A percentile compares a stretch with the other conserved stretches of the same genome.
Conservation (phyloP, 2,888 invertebrate genomes). For the Meandrusa payeni region DNA sequence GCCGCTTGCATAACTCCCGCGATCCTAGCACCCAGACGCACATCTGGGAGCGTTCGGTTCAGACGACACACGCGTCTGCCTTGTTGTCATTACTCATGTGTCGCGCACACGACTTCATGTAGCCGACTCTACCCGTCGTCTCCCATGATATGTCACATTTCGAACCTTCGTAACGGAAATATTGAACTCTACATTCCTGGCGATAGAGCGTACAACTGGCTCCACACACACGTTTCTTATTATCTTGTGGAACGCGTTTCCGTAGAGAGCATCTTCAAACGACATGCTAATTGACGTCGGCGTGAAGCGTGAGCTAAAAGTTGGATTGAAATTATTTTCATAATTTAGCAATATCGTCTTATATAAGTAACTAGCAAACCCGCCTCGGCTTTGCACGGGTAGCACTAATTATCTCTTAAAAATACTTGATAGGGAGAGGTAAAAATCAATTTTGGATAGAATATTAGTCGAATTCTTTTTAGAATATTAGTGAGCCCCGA, state of each 20-base stretch:
- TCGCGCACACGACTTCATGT: conserved; percentile 70
- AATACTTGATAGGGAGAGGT: no score
- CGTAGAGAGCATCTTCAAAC: conserved; percentile 67
- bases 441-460: no score
- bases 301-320: conserved; percentile 58
- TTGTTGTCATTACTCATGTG: conserved; percentile 79
- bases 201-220: conserved; percentile 41
- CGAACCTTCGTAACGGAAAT: conserved; percentile 37
- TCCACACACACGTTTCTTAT: conserved; percentile 33
- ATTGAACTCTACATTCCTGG: conserved; percentile 50
- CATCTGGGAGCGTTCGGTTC: conserved; percentile 65
- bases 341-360: conserved; percentile 40
- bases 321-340: conserved; percentile 43
- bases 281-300: conserved; percentile 76
- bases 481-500: no score
- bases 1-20: conserved; percentile 60
- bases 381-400: no score
- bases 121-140: conserved; percentile 48
- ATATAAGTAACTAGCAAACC: no score
- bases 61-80: conserved; percentile 64
- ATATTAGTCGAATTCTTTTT: no score
- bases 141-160: conserved; percentile 53
- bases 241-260: conserved; percentile 40
- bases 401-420: no score
- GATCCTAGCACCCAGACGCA: conserved; percentile 61